A percentile compares a stretch with the other conserved stretches of the same genome.
Evolutionary conservation across 2,888 invertebrate genomes (phyloP).

Genomic region (Acrobasis suavella): DNA sequence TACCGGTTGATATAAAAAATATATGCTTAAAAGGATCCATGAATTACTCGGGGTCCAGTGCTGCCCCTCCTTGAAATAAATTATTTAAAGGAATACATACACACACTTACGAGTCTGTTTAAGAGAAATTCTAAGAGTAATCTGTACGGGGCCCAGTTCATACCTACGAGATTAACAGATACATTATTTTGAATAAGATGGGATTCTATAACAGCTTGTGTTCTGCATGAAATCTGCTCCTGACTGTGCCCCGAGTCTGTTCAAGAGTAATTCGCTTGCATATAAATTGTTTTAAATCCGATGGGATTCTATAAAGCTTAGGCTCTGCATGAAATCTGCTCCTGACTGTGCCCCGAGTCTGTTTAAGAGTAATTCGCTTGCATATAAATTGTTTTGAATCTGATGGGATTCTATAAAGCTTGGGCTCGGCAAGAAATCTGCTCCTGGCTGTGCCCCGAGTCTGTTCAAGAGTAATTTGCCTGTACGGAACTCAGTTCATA

Average conservation of each 20-base stretch:
- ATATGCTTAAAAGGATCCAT: too few relatives aligned
- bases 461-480: too few relatives aligned
- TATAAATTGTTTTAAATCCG: constrained; percentile 82
- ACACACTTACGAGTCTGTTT: constrained; percentile 12
- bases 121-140: constrained; percentile 44
- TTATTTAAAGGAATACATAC: too few relatives aligned
- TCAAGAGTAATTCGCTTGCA: constrained; percentile 49
- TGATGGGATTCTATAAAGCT: constrained; percentile 36
- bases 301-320: too few relatives aligned
- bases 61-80: too few relatives aligned
- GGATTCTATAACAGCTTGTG: not conserved
- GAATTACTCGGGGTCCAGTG: too few relatives aligned
- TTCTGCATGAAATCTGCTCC: not conserved
- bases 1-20: too few relatives aligned
- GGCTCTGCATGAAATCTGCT: too few relatives aligned
- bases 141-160: constrained; percentile 56
- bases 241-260: not conserved
- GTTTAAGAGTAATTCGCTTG: too few relatives aligned
- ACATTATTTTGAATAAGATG: constrained; percentile 79
- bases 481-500: constrained; percentile 59
- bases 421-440: not conserved
- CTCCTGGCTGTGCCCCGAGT: not conserved
- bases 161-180: constrained; percentile 76
- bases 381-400: constrained; percentile 80
- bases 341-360: too few relatives aligned